These are phyloP conservation scores for Cyrtorhinus lividipennis DNA, from an alignment of 1,140 invertebrate genomes.

Conservation along the genomic window DNA sequence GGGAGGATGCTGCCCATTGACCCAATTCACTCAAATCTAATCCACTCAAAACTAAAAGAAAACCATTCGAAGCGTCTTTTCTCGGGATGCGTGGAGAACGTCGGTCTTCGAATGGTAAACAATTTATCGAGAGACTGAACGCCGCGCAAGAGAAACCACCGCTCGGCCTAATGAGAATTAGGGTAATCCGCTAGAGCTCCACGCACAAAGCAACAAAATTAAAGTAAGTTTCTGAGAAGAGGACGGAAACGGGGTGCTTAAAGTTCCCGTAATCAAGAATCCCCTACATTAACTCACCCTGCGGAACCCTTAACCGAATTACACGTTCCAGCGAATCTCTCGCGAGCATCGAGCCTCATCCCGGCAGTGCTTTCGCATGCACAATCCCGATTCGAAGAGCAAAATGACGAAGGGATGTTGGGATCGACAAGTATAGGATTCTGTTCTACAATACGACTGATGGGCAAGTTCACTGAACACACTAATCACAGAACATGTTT, in stretches of 20 bases:
- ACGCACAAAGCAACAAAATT: not conserved
- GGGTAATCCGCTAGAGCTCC: not conserved
- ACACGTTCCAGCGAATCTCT: not conserved
- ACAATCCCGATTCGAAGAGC: not conserved
- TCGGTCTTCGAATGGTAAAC: not conserved
- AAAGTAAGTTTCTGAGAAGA: not conserved
- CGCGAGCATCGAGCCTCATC: no score
- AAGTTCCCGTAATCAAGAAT: slow-evolving; percentile 2
- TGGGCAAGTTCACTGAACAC: no score
- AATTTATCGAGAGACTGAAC: not conserved
- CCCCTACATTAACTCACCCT: slow-evolving; percentile 1
- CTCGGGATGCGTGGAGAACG: not conserved
- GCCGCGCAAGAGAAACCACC: not conserved
- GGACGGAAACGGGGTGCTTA: not conserved
- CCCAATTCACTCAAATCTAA: no score
- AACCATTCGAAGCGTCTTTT: no score
- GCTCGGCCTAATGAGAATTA: not conserved
- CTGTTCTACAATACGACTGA: no score
- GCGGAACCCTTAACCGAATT: not conserved
- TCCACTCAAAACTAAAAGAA: no score
- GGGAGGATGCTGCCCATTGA: no score
- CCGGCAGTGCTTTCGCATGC: no score
- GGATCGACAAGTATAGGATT: no score
- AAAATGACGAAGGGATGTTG: no score
- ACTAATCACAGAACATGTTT: no score